Evolutionary conservation across 2,888 invertebrate species (phyloP).

Genomic region (Rhorus exstirpatorius): DNA sequence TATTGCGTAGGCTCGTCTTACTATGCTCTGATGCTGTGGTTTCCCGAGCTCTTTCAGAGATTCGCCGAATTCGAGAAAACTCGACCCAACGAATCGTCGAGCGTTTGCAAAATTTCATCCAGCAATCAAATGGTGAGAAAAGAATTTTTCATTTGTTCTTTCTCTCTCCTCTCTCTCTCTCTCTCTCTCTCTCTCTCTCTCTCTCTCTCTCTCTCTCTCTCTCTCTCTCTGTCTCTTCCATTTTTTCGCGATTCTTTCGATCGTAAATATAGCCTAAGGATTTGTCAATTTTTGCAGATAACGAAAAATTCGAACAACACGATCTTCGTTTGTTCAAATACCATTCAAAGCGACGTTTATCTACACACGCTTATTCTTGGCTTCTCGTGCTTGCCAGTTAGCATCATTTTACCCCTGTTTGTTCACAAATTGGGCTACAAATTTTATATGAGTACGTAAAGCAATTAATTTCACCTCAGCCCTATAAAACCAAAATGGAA

Average conservation of each 20-base stretch:
- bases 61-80: conserved; percentile 91
- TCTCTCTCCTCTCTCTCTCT: conserved; percentile 74
- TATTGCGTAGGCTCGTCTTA: conserved; percentile 94
- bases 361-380: conserved; percentile 92
- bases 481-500: too few species aligned
- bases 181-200: not conserved
- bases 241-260: not conserved
- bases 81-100: conserved; percentile 90
- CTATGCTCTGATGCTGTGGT: conserved; percentile 96
- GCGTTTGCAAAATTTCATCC: conserved; percentile 91
- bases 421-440: conserved; percentile 92
- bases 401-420: conserved; percentile 91
- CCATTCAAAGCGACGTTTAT: conserved; percentile 89
- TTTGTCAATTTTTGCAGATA: conserved; percentile 41
- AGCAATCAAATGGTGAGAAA: conserved; percentile 40
- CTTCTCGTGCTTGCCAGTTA: conserved; percentile 91
- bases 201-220: too few species aligned
- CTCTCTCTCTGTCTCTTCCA: too few species aligned
- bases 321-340: conserved; percentile 87
- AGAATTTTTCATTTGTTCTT: not conserved
- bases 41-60: conserved; percentile 93
- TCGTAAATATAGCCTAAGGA: too few species aligned
- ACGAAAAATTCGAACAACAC: not conserved
- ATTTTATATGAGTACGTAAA: conserved; percentile 90
- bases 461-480: not conserved